These are phyloP conservation scores for Chelonia mydas DNA, from an alignment of 2,797 vertebrate genomes.

Conservation along the genomic window DNA sequence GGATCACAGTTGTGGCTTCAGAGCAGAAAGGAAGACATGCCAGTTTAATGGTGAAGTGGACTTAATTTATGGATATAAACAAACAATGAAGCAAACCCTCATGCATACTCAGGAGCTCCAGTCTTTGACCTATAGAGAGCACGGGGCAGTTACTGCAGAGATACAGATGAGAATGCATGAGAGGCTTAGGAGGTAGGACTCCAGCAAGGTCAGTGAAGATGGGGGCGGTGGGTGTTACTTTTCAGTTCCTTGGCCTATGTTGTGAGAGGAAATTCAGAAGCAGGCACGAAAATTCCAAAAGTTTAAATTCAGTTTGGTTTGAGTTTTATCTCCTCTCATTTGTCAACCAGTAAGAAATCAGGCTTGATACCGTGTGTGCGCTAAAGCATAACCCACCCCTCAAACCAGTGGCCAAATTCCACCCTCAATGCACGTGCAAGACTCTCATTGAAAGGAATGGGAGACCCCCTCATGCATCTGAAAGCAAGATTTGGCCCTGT, in stretches of 20 bases:
- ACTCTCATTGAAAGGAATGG: not conserved
- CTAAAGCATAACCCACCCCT: not conserved
- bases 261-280: not conserved
- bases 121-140: not conserved
- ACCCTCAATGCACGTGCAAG: not conserved
- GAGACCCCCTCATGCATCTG: not conserved
- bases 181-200: not conserved
- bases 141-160: not conserved
- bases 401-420: not conserved
- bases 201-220: not conserved
- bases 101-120: not conserved
- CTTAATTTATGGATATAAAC: not conserved
- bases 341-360: not conserved
- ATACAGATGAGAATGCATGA: not conserved
- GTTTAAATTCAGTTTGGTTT: not conserved
- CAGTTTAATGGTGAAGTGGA: not conserved
- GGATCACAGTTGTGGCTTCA: not conserved
- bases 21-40: not conserved
- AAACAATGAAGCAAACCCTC: not conserved
- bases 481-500: not conserved
- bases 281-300: not conserved
- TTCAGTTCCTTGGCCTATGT: not conserved
- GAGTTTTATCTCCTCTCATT: not conserved
- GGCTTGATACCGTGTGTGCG: not conserved
- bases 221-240: not conserved